These are phyloP conservation scores for Siphlonurus alternatus DNA, from an alignment of 2,888 invertebrate genomes.

Conservation along the genomic window DNA sequence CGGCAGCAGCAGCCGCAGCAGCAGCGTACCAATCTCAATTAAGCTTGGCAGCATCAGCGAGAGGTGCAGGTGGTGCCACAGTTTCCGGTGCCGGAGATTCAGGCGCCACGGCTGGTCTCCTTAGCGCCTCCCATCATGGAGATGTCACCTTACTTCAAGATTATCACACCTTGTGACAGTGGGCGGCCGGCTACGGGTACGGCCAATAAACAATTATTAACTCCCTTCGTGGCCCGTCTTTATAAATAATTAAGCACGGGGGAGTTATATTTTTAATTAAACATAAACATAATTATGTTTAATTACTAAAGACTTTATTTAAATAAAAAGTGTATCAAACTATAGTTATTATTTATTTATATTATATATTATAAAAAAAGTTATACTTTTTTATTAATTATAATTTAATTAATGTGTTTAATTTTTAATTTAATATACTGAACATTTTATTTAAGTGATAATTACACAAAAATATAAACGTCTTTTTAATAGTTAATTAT, in stretches of 20 bases:
- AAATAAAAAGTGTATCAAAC: too few species aligned
- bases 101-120: constrained; percentile 8
- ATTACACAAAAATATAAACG: neutral
- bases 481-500: neutral
- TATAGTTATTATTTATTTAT: too few species aligned
- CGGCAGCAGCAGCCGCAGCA: constrained; percentile 16
- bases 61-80: constrained; percentile 12
- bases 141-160: constrained; percentile 20
- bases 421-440: neutral
- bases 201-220: constrained; percentile 17
- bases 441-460: neutral
- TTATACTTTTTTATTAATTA: too few species aligned
- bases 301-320: too few species aligned
- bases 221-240: neutral
- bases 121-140: constrained; percentile 12
- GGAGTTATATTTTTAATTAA: neutral
- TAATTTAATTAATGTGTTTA: too few species aligned
- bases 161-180: constrained; percentile 23
- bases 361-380: too few species aligned
- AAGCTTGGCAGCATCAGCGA: constrained; percentile 14
- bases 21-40: constrained; percentile 17
- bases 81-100: constrained; percentile 9
- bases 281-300: too few species aligned
- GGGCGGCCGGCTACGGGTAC: constrained; percentile 22
- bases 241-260: neutral